phyloP scores from a whole-genome alignment of 2,113 vertebrate species.

The Promerops cafer region DNA sequence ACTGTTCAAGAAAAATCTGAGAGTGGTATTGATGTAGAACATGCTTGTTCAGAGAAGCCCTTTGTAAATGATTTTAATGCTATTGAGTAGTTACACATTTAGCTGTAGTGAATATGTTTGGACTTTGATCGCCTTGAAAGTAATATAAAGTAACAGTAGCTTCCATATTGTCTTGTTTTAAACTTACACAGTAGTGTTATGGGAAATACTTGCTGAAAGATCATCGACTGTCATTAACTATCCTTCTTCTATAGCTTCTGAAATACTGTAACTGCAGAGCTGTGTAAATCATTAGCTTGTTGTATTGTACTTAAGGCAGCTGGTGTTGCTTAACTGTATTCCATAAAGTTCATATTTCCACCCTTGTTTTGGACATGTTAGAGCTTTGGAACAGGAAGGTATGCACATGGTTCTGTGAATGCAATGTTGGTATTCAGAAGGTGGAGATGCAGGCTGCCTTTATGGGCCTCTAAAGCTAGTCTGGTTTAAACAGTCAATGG shows the following conservation, averaged over 20 bases:
- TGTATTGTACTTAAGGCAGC: slow-evolving; percentile 49
- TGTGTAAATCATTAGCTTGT: slow-evolving; percentile 14
- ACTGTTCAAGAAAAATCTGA: slow-evolving; percentile 50
- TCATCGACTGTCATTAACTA: slow-evolving; percentile 16
- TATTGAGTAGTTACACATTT: neutral
- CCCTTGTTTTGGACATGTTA: slow-evolving; percentile 65
- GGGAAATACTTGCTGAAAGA: slow-evolving; percentile 38
- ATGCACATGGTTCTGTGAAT: slow-evolving; percentile 40
- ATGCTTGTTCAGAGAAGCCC: slow-evolving; percentile 42
- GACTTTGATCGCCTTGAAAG: slow-evolving; percentile 1
- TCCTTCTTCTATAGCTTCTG: slow-evolving; percentile 39
- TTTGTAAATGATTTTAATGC: slow-evolving; percentile 6
- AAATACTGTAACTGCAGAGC: slow-evolving; percentile 30
- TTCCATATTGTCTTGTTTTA: slow-evolving; percentile 35
- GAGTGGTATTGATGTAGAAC: slow-evolving; percentile 29
- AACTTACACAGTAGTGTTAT: slow-evolving; percentile 10
- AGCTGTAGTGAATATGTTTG: slow-evolving; percentile 26
- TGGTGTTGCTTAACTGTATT: slow-evolving; percentile 70
- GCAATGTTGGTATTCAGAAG: slow-evolving; percentile 21
- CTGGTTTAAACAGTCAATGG: slow-evolving; percentile 40
- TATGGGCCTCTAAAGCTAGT: slow-evolving; percentile 41
- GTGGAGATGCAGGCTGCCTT: slow-evolving; percentile 57
- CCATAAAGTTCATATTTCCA: slow-evolving; percentile 58
- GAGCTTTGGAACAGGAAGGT: slow-evolving; percentile 71
- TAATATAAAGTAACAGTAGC: slow-evolving; percentile 2